Conservation (phyloP, 1,140 invertebrate genomes). For the Zophobas morio region DNA sequence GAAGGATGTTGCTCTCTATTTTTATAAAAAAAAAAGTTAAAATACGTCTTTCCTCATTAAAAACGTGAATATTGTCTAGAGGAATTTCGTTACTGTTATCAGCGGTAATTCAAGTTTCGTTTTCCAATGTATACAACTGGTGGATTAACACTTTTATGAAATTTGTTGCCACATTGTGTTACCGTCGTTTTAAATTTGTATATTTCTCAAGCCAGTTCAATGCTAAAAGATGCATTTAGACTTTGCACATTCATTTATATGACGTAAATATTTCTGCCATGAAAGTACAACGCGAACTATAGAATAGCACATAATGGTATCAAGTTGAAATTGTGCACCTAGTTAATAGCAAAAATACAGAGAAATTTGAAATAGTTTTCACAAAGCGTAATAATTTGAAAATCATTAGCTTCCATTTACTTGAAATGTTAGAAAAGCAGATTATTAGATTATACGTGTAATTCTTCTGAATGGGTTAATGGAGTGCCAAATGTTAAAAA, state of each 20-base stretch:
- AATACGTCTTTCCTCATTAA: background rate
- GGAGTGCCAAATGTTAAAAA: constrained; percentile 34
- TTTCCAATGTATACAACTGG: constrained; percentile 1
- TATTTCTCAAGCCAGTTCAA: background rate
- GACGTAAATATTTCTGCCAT: background rate
- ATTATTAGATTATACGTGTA: background rate
- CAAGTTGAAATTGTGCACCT: background rate
- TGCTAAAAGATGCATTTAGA: background rate
- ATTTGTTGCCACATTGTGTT: constrained; percentile 28
- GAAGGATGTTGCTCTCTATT: constrained; percentile 12
- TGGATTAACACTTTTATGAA: constrained; percentile 23
- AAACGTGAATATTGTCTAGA: no score
- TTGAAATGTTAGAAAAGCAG: constrained; percentile 14
- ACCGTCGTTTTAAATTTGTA: background rate
- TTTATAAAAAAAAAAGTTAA: background rate
- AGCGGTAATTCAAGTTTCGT: constrained; percentile 1
- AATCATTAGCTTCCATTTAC: constrained; percentile 19
- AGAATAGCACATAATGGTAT: constrained; percentile 1
- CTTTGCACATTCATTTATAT: background rate
- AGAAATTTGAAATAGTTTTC: background rate
- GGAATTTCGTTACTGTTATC: no score
- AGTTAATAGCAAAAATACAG: constrained; percentile 1
- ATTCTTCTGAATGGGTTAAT: constrained; percentile 19
- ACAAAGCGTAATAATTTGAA: background rate
- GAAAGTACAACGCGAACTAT: background rate